phyloP scores from a whole-genome alignment of 2,113 vertebrate species.

The Athene noctua region DNA sequence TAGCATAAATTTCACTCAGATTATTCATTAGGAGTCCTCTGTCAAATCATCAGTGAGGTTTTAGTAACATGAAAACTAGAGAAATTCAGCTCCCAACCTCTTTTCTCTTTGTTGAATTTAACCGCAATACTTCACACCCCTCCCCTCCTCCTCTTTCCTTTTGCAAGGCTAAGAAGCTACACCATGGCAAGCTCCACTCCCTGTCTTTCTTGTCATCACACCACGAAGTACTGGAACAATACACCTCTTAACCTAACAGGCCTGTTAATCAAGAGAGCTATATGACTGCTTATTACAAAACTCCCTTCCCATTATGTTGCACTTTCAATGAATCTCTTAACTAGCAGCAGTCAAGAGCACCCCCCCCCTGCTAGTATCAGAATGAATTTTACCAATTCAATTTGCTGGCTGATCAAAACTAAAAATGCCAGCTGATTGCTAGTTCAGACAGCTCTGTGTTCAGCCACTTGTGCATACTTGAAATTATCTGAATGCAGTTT shows the following conservation, averaged over 20 bases:
- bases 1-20: neutral
- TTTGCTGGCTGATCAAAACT: constrained; percentile 63
- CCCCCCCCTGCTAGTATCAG: constrained; percentile 63
- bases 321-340: constrained; percentile 54
- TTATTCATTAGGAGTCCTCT: neutral
- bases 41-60: neutral
- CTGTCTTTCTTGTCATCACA: neutral
- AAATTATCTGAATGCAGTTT: constrained; percentile 69
- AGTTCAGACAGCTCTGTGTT: constrained; percentile 53
- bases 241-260: constrained; percentile 47
- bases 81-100: neutral
- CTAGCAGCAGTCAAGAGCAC: constrained; percentile 60
- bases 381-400: constrained; percentile 67
- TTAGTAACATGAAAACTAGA: neutral
- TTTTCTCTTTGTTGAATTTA: neutral
- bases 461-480: constrained; percentile 62
- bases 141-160: neutral
- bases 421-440: constrained; percentile 64
- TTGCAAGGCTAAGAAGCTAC: neutral
- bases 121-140: neutral
- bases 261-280: constrained; percentile 59
- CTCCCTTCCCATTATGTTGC: constrained; percentile 54
- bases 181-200: neutral
- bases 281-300: constrained; percentile 57
- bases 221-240: constrained; percentile 4